These are phyloP conservation scores for Petaurus breviceps DNA, from an alignment of 2,113 vertebrate genomes.

Conservation along the genomic window DNA sequence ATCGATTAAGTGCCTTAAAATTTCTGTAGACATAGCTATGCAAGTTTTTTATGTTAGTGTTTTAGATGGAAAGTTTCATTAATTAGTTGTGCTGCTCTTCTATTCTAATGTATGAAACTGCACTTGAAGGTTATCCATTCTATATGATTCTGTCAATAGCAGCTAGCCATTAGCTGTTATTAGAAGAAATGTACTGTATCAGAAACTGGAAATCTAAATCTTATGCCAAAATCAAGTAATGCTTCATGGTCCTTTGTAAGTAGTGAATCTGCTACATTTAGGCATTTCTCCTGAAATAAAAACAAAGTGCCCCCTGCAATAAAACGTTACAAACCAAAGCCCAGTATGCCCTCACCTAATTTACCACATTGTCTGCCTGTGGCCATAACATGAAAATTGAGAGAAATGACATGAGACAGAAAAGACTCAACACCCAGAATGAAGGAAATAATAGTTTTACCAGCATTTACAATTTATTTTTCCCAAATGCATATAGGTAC, in stretches of 20 bases:
- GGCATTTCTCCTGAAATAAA: constrained; percentile 87
- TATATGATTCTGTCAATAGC: constrained; percentile 78
- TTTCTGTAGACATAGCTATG: constrained; percentile 97
- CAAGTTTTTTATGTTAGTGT: constrained; percentile 91
- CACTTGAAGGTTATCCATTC: constrained; percentile 82
- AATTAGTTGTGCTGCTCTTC: constrained; percentile 81
- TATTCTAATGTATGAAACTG: constrained; percentile 82
- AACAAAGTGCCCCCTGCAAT: constrained; percentile 92
- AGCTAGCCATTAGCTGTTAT: constrained; percentile 84
- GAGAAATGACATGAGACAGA: neutral
- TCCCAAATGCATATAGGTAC: neutral
- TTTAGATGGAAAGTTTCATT: constrained; percentile 81
- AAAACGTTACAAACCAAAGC: constrained; percentile 80
- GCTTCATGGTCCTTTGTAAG: constrained; percentile 91
- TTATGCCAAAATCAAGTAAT: constrained; percentile 86
- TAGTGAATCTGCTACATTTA: constrained; percentile 91
- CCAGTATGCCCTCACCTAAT: constrained; percentile 18
- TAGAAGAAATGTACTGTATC: constrained; percentile 84
- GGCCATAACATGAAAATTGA: neutral
- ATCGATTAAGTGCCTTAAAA: constrained; percentile 95
- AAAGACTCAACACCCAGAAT: neutral
- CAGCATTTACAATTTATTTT: constrained; percentile 54
- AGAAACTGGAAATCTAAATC: constrained; percentile 77
- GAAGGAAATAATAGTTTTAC: neutral
- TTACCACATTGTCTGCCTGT: neutral